Conservation (phyloP, 2,888 invertebrate species). For the Ichneumoninae sp. region DNA sequence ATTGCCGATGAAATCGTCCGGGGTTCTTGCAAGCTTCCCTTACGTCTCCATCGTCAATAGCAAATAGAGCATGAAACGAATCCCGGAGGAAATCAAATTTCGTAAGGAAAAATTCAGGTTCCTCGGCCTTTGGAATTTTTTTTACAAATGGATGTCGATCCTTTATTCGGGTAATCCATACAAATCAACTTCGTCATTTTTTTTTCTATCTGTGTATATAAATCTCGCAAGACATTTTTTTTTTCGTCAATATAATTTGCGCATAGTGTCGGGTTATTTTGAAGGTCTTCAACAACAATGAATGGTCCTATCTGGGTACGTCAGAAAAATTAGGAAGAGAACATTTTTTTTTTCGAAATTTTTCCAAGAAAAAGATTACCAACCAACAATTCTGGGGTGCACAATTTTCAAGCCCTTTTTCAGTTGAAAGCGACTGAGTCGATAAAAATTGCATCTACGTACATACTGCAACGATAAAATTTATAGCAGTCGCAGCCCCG, state of each 20-base stretch:
- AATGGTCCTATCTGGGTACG: too few relatives aligned
- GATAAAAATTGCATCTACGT: neutral
- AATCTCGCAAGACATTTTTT: neutral
- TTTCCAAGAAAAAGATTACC: neutral
- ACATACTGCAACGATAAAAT: neutral
- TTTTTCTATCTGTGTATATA: neutral
- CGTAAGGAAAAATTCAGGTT: neutral
- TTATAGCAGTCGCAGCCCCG: neutral
- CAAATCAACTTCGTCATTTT: neutral
- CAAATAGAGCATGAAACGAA: conserved; percentile 18
- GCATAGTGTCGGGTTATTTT: too few relatives aligned
- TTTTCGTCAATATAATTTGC: neutral
- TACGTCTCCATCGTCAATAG: conserved; percentile 20
- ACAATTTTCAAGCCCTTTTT: neutral
- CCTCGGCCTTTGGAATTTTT: neutral
- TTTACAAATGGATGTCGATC: neutral
- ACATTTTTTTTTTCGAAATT: neutral
- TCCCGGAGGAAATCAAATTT: conserved; percentile 1
- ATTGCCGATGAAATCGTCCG: neutral
- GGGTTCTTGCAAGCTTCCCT: neutral
- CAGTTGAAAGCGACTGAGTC: neutral
- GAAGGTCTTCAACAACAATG: too few relatives aligned
- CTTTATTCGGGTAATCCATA: neutral
- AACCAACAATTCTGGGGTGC: neutral
- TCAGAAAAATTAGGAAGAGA: too few relatives aligned